Percentiles rank a stretch among this genome's conserved stretches.
These are phyloP conservation scores for Nothobranchius kuhntae DNA, from an alignment of 2,113 vertebrate species.

Conservation along the genomic window DNA sequence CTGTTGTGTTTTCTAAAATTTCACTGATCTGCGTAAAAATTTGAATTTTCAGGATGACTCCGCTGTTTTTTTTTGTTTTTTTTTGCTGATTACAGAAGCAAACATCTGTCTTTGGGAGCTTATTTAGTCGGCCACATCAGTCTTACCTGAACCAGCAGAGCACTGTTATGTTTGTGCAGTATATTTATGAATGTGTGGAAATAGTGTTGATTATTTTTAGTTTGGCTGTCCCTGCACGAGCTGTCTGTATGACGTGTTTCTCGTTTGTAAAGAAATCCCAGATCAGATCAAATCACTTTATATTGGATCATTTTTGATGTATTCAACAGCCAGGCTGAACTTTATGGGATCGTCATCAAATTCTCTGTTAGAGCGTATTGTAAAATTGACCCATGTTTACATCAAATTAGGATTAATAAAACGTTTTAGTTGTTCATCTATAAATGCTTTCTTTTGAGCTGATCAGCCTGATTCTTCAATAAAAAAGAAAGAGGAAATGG, in stretches of 20 bases:
- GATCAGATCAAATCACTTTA: background rate
- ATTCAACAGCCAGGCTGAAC: conserved; percentile 38
- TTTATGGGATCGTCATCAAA: conserved; percentile 21
- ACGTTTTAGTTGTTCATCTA: conserved; percentile 26
- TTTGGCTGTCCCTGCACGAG: conserved; percentile 32
- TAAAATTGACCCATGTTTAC: conserved; percentile 61
- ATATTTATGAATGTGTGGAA: background rate
- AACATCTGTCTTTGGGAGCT: background rate
- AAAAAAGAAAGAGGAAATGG: conserved; percentile 8
- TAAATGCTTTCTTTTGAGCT: conserved; percentile 19
- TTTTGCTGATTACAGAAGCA: conserved; percentile 1
- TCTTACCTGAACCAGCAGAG: conserved; percentile 27
- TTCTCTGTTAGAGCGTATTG: conserved; percentile 15
- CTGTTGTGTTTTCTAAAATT: background rate
- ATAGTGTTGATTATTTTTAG: conserved; percentile 12
- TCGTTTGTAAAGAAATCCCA: conserved; percentile 11
- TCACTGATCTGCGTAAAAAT: conserved; percentile 3
- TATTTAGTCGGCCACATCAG: conserved; percentile 19
- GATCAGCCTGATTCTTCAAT: conserved; percentile 29
- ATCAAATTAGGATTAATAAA: conserved; percentile 33
- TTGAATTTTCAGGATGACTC: conserved; percentile 3
- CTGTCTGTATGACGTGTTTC: conserved; percentile 25
- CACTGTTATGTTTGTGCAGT: background rate
- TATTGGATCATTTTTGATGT: conserved; percentile 34
- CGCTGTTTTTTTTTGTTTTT: background rate